A percentile compares a stretch with the other conserved stretches of the same genome.
phyloP scores from a whole-genome alignment of 2,797 vertebrate genomes.

The Falco cherrug region DNA sequence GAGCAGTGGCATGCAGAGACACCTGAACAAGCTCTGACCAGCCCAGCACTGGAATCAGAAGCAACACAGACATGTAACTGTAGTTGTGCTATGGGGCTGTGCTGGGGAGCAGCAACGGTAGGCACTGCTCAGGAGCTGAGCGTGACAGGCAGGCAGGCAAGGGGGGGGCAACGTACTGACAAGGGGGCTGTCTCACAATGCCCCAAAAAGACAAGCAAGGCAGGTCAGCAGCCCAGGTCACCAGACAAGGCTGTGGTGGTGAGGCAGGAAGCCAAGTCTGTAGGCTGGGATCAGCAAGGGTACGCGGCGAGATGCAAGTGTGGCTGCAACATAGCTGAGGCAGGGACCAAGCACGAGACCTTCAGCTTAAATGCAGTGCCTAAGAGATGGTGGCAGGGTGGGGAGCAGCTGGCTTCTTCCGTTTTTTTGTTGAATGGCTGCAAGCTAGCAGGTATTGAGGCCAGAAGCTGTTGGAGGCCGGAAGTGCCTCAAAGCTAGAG shows the following conservation, averaged over 20 bases:
- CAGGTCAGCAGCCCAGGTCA: not conserved
- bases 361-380: not conserved
- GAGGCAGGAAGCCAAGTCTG: not conserved
- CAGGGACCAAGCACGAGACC: not conserved
- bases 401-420: not conserved
- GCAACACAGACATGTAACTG: not conserved
- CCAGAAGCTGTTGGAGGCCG: not conserved
- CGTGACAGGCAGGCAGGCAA: not conserved
- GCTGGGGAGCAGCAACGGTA: not conserved
- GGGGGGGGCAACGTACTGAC: not conserved
- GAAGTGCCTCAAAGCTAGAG: not conserved
- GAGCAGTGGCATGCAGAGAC: not conserved
- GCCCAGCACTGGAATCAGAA: not conserved
- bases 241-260: not conserved
- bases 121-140: not conserved
- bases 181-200: not conserved
- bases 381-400: not conserved
- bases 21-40: slow-evolving; percentile 9
- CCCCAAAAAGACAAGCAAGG: not conserved
- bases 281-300: not conserved
- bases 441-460: not conserved
- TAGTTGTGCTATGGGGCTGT: not conserved
- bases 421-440: not conserved
- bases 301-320: rapidly evolving
- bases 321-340: not conserved